Evolutionary conservation across 2,888 invertebrate species (phyloP).

Genomic region (Idaea aversata): DNA sequence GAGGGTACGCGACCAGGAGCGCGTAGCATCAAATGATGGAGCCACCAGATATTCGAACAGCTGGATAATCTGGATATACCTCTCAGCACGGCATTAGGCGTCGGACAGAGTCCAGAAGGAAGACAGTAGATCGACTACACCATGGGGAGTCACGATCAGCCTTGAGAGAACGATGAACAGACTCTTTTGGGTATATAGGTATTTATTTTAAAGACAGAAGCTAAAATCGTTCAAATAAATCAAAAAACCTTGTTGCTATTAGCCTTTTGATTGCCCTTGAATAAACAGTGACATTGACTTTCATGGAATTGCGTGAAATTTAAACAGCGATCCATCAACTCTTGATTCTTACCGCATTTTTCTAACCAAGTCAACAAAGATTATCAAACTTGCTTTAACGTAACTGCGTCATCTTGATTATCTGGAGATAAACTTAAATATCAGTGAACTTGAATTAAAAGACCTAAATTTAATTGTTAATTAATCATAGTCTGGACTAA

Average conservation of each 20-base stretch:
- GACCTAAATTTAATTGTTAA: no score
- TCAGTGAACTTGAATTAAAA: background rate
- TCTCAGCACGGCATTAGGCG: no score
- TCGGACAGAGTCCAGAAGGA: no score
- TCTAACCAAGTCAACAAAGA: background rate
- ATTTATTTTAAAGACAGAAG: background rate
- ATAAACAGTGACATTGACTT: constrained; percentile 1
- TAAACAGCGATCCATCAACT: background rate
- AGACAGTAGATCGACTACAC: no score
- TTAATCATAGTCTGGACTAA: no score
- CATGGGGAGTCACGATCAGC: no score
- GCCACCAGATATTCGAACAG: no score
- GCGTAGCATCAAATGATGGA: no score
- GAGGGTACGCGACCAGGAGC: no score
- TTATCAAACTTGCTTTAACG: background rate
- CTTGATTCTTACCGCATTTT: background rate
- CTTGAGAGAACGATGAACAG: no score
- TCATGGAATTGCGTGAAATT: background rate
- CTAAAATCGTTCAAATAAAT: background rate
- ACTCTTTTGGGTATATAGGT: background rate
- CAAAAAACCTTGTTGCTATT: background rate
- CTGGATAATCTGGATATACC: no score
- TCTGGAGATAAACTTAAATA: background rate
- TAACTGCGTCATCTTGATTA: background rate
- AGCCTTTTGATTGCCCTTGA: background rate